phyloP scores from a whole-genome alignment of 2,797 vertebrate genomes.

The Brachymystax lenok region DNA sequence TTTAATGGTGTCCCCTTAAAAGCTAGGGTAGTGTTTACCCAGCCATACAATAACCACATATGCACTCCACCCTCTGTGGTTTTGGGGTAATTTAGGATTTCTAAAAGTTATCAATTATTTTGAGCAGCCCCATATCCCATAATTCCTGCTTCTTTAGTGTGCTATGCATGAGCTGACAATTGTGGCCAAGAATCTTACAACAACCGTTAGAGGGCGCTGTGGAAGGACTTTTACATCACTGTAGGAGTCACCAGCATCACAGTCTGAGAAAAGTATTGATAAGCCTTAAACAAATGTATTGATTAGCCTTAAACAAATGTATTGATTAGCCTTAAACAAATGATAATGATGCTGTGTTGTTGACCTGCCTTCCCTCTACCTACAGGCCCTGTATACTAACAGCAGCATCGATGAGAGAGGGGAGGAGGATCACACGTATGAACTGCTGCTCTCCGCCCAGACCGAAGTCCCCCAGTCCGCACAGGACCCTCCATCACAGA shows the following conservation, averaged over 20 bases:
- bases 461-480: conserved; percentile 80
- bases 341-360: background rate
- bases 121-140: background rate
- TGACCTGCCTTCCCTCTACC: background rate
- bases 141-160: background rate
- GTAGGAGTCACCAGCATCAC: background rate
- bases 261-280: no score
- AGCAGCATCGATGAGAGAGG: conserved; percentile 77
- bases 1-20: background rate
- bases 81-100: background rate
- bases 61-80: background rate
- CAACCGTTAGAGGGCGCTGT: background rate
- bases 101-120: background rate
- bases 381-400: conserved; percentile 76
- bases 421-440: conserved; percentile 90
- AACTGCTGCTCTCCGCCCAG: conserved; percentile 88
- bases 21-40: background rate
- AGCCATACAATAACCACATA: background rate
- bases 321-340: no score
- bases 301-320: no score
- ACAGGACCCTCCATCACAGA: conserved; percentile 50
- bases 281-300: no score
- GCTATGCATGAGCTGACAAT: background rate
- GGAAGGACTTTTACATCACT: background rate
- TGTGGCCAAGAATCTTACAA: background rate